Percentiles rank a stretch among this genome's conserved stretches.
phyloP scores from a whole-genome alignment of 2,888 invertebrate species.

The Polydrusus tereticollis region DNA sequence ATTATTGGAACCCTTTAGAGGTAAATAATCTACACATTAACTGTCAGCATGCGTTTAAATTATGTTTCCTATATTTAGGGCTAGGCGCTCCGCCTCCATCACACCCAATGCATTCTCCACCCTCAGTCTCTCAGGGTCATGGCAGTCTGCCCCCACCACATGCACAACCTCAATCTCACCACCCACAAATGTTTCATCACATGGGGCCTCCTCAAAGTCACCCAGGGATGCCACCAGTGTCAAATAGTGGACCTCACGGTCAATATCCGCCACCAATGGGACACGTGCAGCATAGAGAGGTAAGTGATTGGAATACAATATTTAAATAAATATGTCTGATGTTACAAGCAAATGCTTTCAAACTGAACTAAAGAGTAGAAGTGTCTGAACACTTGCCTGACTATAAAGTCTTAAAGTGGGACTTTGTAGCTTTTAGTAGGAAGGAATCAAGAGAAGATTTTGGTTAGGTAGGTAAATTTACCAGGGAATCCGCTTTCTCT shows the following conservation, averaged over 20 bases:
- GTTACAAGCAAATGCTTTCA: no score
- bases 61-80: conserved; percentile 28
- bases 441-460: no score
- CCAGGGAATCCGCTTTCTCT: no score
- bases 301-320: conserved; percentile 20
- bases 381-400: no score
- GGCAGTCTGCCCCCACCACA: conserved; percentile 41
- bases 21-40: no score
- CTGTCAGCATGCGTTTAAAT: no score
- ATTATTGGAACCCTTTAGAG: no score
- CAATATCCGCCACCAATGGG: conserved; percentile 49
- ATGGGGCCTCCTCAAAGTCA: conserved; percentile 51
- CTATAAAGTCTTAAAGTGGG: no score
- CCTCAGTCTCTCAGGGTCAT: conserved; percentile 54
- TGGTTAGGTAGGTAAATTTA: no score
- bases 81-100: conserved; percentile 54
- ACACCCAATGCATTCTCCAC: conserved; percentile 64
- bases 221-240: conserved; percentile 60
- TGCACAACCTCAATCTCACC: conserved; percentile 5
- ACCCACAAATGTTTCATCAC: conserved; percentile 18
- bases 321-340: no score
- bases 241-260: conserved; percentile 47
- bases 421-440: no score
- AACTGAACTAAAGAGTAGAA: no score
- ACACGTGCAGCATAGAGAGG: conserved; percentile 45